Evolutionary conservation across 2,888 invertebrate species (phyloP).

Genomic region (Xylota sylvarum): DNA sequence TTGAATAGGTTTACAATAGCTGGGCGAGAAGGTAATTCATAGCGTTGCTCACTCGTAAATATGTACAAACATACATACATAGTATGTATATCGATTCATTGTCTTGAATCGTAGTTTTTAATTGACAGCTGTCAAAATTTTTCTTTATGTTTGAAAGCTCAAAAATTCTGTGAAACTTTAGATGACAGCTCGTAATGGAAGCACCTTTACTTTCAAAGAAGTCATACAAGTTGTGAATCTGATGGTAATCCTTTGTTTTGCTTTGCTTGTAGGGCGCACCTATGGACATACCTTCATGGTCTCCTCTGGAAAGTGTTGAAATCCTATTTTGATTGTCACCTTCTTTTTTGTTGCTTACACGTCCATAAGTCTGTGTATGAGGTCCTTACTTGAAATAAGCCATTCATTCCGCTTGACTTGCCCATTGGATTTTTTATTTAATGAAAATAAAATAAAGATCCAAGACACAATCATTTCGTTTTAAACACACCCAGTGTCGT

Average conservation of each 20-base stretch:
- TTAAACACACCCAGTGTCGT: conserved; percentile 36
- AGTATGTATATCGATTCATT: too few species aligned
- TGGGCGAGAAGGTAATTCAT: too few species aligned
- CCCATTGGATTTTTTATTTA: conserved; percentile 14
- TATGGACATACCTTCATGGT: neutral
- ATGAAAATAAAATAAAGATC: conserved; percentile 7
- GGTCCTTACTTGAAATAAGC: neutral
- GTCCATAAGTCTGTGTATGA: neutral
- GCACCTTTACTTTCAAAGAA: too few species aligned
- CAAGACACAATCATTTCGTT: neutral
- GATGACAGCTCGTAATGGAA: too few species aligned
- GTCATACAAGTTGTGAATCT: too few species aligned
- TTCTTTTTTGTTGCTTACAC: neutral
- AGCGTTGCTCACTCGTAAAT: too few species aligned
- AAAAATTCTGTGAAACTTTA: too few species aligned
- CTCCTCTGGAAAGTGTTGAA: conserved; percentile 3
- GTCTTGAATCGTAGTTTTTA: too few species aligned
- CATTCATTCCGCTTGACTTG: conserved; percentile 37
- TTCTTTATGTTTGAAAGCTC: too few species aligned
- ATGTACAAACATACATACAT: too few species aligned
- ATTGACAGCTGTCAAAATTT: too few species aligned
- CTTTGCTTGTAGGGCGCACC: neutral
- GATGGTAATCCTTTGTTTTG: neutral
- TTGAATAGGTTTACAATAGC: too few species aligned
- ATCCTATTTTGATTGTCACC: conserved; percentile 1